Base-by-base conservation (phyloP, 2,888 invertebrate species). In the Caenorhabditis japonica region DNA sequence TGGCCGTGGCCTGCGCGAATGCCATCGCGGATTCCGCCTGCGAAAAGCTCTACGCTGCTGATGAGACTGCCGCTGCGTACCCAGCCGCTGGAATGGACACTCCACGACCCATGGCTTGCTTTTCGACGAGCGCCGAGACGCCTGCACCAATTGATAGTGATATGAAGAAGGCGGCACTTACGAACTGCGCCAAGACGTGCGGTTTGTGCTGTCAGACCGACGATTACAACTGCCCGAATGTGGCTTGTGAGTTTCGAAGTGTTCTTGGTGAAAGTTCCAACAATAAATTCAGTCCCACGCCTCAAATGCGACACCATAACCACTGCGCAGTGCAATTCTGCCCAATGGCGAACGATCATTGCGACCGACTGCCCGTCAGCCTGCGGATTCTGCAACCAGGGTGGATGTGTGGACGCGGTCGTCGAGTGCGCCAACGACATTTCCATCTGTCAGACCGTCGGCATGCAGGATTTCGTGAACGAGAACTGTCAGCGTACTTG, bases 401-500 rank as follows among this genome's bases (percentile, higher is more conserved):
- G 58, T 52, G 68, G 59, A 52, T 59, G 59, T 27, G 59, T 68
- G 27, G 68, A 59, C 39, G 30, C 59, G 5, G 52, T 68, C 23
- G 25, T 38, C 25, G 39, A 59, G 43, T 68, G 68, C 30, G 59
- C 44, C 25, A 68, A 44, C 15, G 68, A 68, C 15, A 23, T 59
- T 30, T 46, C 44, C 59, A 68, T 58, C 46, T 59, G 59, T 12
- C 44, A 52, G 8, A 53, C 59, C 30, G 39, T 68, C 12, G 58
- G 58, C 19, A 49, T 56, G 64, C 64, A 64, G 46, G 64, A 64
- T 34, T 64, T 64, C 21, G 64, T 64, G 5, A 64, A 64, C 49
- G 33, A 44, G 13, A 56, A 75, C 51, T 82, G 82, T 34, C 64
- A 83, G 27, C 66, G 73, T 27, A 76, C 82, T 2, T 82, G 82